These are phyloP conservation scores for Anagyrus pseudococci DNA, from an alignment of 2,888 invertebrate genomes.

Conservation along the genomic window DNA sequence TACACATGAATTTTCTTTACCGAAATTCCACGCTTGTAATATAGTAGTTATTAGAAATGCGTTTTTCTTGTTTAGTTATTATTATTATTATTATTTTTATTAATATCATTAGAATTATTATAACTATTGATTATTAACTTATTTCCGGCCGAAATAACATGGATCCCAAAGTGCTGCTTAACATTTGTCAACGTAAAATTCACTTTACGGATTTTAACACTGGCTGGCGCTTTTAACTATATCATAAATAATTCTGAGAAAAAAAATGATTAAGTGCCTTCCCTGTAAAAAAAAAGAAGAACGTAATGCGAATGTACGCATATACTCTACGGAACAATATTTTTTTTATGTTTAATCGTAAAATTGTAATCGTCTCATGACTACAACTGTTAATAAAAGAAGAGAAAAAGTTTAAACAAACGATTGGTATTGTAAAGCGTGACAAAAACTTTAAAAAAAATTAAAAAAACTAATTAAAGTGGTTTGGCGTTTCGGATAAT, in stretches of 20 bases:
- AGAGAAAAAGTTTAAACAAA: constrained; percentile 1
- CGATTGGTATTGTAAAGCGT: too few relatives aligned
- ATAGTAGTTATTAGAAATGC: constrained; percentile 27
- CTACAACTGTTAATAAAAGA: neutral
- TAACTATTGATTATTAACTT: constrained; percentile 16
- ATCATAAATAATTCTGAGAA: neutral
- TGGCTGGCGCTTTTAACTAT: too few relatives aligned
- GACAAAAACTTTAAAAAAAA: too few relatives aligned
- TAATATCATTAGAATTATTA: neutral
- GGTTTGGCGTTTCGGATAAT: constrained; percentile 11
- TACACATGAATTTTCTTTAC: constrained; percentile 18
- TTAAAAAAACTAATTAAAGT: constrained; percentile 21
- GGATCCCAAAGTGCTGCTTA: constrained; percentile 22
- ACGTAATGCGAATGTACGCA: too few relatives aligned
- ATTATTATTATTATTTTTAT: constrained; percentile 13
- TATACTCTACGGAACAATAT: too few relatives aligned
- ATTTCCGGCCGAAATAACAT: constrained; percentile 20
- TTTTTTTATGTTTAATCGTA: neutral
- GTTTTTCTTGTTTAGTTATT: constrained; percentile 29
- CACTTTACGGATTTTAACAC: constrained; percentile 17
- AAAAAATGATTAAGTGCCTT: too few relatives aligned
- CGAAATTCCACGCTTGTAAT: constrained; percentile 30
- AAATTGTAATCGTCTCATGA: neutral
- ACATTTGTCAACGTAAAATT: constrained; percentile 20
- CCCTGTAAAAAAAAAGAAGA: too few relatives aligned